phyloP scores from a whole-genome alignment of 2,797 vertebrate genomes.

The Tapera naevia region DNA sequence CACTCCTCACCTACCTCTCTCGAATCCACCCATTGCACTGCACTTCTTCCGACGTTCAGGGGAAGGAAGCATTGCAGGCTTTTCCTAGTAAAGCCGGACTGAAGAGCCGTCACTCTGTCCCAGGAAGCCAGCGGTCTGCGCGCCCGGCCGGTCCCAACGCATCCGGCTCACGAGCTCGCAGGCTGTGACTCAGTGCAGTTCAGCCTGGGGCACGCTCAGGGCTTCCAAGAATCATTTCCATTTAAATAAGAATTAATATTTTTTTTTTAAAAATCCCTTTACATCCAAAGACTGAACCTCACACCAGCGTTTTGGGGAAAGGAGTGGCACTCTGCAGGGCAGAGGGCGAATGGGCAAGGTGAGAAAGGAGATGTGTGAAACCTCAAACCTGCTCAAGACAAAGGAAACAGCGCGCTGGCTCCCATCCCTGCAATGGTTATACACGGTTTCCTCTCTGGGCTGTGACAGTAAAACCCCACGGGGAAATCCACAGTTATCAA shows the following conservation, averaged over 20 bases:
- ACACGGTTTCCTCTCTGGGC: neutral
- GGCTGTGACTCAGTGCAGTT: neutral
- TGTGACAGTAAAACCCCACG: neutral
- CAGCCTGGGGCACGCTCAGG: neutral
- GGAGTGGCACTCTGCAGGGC: neutral
- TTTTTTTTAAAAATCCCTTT: neutral
- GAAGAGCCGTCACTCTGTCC: neutral
- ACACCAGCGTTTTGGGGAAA: neutral
- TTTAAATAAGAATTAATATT: neutral
- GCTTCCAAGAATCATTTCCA: slow-evolving; percentile 12
- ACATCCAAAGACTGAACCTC: neutral
- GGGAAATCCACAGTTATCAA: slow-evolving; percentile 8
- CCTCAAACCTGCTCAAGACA: neutral
- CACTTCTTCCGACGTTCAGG: neutral
- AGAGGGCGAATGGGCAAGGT: fast-evolving
- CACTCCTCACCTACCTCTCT: neutral
- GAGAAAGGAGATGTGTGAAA: neutral
- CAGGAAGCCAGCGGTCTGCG: neutral
- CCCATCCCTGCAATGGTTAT: neutral
- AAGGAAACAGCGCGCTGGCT: neutral
- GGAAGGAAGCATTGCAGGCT: neutral
- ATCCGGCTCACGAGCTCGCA: neutral
- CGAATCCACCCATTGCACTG: neutral
- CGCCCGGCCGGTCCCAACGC: neutral
- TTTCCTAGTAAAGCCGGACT: neutral